phyloP scores from a whole-genome alignment of 2,797 vertebrate genomes.

The Nyctalus aviator region DNA sequence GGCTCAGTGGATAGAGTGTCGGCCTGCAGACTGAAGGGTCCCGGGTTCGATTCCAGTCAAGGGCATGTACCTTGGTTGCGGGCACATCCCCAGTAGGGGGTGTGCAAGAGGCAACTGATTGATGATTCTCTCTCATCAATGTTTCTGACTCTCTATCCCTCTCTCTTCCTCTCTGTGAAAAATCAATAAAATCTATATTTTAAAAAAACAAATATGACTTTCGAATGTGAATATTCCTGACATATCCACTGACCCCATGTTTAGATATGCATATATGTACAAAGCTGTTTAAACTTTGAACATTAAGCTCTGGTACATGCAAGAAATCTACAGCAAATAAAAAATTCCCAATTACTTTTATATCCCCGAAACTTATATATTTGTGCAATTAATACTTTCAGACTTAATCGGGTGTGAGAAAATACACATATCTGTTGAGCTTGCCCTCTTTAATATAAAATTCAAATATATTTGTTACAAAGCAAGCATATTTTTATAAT shows the following conservation, averaged over 20 bases:
- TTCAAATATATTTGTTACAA: conserved; percentile 36
- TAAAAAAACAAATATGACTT: conserved; percentile 54
- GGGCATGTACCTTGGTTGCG: too few species aligned
- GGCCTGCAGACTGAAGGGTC: too few species aligned
- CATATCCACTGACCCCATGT: background rate
- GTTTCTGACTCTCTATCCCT: too few species aligned
- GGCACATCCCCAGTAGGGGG: too few species aligned
- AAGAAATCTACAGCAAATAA: conserved; percentile 39
- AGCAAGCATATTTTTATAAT: conserved; percentile 21
- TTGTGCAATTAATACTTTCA: conserved; percentile 42
- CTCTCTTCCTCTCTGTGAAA: too few species aligned
- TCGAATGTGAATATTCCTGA: background rate
- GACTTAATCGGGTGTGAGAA: conserved; percentile 17
- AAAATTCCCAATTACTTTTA: conserved; percentile 26
- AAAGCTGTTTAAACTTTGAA: conserved; percentile 58
- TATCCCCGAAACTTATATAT: conserved; percentile 31
- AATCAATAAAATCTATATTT: too few species aligned
- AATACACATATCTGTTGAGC: conserved; percentile 30
- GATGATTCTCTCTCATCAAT: too few species aligned
- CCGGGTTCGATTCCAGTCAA: too few species aligned
- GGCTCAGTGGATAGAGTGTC: too few species aligned
- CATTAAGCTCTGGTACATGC: background rate
- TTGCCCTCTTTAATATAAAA: conserved; percentile 36
- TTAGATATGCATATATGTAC: background rate
- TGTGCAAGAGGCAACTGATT: too few species aligned